Percentiles rank a stretch among this genome's conserved stretches.
Evolutionary conservation across 1,140 invertebrate species (phyloP).

Genomic region (Trichomalopsis sarcophagae): DNA sequence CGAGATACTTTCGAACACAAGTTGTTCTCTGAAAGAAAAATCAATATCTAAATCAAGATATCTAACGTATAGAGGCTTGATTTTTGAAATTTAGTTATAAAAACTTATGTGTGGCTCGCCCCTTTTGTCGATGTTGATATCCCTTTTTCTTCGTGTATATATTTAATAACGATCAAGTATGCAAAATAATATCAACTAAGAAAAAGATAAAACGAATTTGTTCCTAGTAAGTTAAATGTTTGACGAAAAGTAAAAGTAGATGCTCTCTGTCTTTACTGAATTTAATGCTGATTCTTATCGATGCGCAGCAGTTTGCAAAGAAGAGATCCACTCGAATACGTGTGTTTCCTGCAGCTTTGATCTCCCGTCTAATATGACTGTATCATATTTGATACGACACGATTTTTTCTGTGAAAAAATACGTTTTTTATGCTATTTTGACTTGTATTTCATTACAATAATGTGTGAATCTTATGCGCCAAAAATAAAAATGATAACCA

Average conservation of each 20-base stretch:
- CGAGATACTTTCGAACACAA: neutral
- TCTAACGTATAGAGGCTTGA: neutral
- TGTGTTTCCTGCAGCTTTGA: neutral
- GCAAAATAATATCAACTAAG: neutral
- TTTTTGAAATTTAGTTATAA: neutral
- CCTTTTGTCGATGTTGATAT: neutral
- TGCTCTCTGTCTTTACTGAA: slow-evolving; percentile 24
- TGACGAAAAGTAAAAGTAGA: neutral
- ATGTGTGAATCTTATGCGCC: neutral
- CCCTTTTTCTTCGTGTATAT: neutral
- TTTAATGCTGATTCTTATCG: slow-evolving; percentile 11
- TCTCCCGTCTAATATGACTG: neutral
- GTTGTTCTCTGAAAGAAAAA: neutral
- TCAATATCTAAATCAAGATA: neutral
- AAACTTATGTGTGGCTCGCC: neutral
- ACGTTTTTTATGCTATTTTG: neutral
- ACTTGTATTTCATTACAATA: neutral
- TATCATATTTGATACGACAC: slow-evolving; percentile 4
- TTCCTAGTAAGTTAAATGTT: slow-evolving; percentile 44
- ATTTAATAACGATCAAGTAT: neutral
- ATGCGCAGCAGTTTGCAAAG: neutral
- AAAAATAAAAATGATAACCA: neutral
- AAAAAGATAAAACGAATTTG: slow-evolving; percentile 27
- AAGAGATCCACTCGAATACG: slow-evolving; percentile 17
- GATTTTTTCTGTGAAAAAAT: slow-evolving; percentile 26